Percentiles rank a stretch among this genome's conserved stretches.
Evolutionary conservation across 2,113 vertebrate species (phyloP).

Genomic region (Cyanocitta stelleri): DNA sequence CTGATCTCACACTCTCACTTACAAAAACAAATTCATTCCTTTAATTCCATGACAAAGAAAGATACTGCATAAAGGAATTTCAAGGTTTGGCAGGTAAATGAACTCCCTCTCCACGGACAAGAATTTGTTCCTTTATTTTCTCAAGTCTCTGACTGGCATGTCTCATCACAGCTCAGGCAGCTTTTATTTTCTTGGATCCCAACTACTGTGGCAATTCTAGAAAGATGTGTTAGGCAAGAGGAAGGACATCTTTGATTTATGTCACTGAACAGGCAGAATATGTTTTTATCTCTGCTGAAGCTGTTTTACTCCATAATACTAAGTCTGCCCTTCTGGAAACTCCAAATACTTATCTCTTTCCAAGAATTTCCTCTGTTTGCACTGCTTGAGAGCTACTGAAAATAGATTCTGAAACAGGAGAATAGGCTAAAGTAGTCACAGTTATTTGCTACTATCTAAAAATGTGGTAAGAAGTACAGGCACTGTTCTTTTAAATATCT

Average conservation of each 20-base stretch:
- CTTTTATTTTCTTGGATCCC: background rate
- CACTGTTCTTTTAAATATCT: background rate
- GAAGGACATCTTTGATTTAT: background rate
- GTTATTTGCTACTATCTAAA: background rate
- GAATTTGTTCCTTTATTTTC: background rate
- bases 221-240: background rate
- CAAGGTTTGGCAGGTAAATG: background rate
- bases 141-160: background rate
- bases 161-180: background rate
- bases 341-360: background rate
- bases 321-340: background rate
- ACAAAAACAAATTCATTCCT: background rate
- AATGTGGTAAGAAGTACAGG: background rate
- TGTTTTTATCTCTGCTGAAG: background rate
- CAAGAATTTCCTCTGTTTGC: background rate
- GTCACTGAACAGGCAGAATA: background rate
- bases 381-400: background rate
- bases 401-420: background rate
- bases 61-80: background rate
- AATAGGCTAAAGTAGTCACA: background rate
- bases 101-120: background rate
- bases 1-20: background rate
- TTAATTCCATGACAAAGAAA: background rate
- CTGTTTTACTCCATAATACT: background rate
- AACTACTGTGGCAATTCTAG: background rate